Percentiles rank a stretch among this genome's conserved stretches.
These are phyloP conservation scores for Sebastes steindachneri DNA, from an alignment of 2,797 vertebrate genomes.

Conservation along the genomic window DNA sequence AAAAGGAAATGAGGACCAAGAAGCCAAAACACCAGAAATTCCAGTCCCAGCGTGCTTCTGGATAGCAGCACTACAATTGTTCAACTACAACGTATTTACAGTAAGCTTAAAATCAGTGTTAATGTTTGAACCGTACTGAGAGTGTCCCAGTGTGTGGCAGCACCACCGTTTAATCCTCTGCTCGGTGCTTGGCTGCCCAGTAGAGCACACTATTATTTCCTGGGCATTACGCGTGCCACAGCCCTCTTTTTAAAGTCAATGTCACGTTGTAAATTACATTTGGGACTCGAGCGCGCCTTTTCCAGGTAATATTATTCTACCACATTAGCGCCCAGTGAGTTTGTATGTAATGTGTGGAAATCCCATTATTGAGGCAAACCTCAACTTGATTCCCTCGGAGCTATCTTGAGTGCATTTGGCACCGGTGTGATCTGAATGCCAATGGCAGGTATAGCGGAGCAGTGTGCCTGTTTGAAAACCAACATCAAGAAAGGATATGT, in stretches of 20 bases:
- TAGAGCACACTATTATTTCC: constrained; percentile 57
- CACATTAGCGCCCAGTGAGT: constrained; percentile 52
- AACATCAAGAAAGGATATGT: constrained; percentile 4
- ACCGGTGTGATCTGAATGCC: constrained; percentile 62
- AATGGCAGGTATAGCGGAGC: constrained; percentile 22
- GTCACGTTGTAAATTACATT: constrained; percentile 72
- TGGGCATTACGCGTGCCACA: constrained; percentile 49
- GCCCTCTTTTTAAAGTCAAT: constrained; percentile 57
- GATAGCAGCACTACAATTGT: constrained; percentile 22
- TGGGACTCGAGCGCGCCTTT: constrained; percentile 46
- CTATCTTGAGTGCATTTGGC: constrained; percentile 41
- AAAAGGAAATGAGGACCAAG: constrained; percentile 34
- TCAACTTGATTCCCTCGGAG: constrained; percentile 50
- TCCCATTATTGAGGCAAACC: constrained; percentile 65
- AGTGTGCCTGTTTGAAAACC: constrained; percentile 23
- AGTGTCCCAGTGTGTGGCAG: constrained; percentile 15
- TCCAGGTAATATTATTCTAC: constrained; percentile 63
- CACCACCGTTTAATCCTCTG: constrained; percentile 49
- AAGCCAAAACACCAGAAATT: constrained; percentile 53
- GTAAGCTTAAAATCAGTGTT: constrained; percentile 29
- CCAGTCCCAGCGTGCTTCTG: constrained; percentile 28
- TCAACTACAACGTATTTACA: constrained; percentile 38
- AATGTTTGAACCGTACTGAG: constrained; percentile 17
- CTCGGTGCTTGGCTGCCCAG: constrained; percentile 44
- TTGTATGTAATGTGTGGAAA: constrained; percentile 66